Evolutionary conservation across 2,797 vertebrate genomes (phyloP).

Genomic region (Chaenodraco wilsoni): DNA sequence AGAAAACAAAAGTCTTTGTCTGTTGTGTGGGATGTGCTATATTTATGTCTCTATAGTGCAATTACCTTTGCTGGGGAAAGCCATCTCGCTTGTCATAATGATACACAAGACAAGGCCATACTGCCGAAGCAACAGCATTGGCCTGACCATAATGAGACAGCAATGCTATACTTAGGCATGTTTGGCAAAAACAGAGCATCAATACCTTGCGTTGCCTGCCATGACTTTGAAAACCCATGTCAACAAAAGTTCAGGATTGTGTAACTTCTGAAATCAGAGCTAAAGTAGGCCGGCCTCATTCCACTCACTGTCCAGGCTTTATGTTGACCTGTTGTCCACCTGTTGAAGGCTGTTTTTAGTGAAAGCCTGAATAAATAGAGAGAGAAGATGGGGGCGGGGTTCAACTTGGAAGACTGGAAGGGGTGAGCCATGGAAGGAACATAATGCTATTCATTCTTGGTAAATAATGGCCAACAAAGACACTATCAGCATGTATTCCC

Average conservation of each 20-base stretch:
- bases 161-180: constrained; percentile 74
- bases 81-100: constrained; percentile 70
- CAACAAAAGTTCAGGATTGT: constrained; percentile 63
- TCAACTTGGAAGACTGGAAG: constrained; percentile 41
- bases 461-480: constrained; percentile 75
- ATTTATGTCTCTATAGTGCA: constrained; percentile 75
- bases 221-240: constrained; percentile 57
- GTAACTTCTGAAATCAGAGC: constrained; percentile 51
- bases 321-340: constrained; percentile 59
- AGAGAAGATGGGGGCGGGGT: constrained; percentile 17
- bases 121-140: constrained; percentile 57
- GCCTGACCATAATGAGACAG: constrained; percentile 80
- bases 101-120: constrained; percentile 66
- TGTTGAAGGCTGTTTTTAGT: constrained; percentile 62
- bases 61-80: constrained; percentile 77
- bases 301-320: constrained; percentile 8
- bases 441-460: constrained; percentile 72
- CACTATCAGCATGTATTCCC: constrained; percentile 68
- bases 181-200: constrained; percentile 72
- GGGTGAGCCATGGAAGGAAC: constrained; percentile 51
- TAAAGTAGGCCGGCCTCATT: constrained; percentile 7
- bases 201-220: constrained; percentile 55
- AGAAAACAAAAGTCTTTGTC: constrained; percentile 74
- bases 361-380: constrained; percentile 57
- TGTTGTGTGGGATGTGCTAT: constrained; percentile 61